phyloP scores from a whole-genome alignment of 2,113 vertebrate species.

The Notarius quadriscutis region DNA sequence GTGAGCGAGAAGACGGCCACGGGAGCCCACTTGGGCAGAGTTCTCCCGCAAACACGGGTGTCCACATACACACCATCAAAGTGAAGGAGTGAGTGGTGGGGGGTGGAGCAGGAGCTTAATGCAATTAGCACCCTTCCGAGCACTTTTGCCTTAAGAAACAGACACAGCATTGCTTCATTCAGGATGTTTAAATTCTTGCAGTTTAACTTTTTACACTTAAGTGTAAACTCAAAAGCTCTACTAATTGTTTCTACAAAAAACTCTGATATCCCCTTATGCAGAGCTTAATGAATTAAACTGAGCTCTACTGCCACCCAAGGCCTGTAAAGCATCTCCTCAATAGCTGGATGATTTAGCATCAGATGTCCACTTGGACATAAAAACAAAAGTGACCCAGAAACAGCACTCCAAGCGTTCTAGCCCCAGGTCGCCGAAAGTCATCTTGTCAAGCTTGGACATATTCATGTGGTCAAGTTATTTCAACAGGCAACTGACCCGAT shows the following conservation, averaged over 20 bases:
- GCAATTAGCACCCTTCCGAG: slow-evolving; percentile 78
- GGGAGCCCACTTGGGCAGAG: slow-evolving; percentile 57
- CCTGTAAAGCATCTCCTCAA: not conserved
- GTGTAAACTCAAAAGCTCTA: not conserved
- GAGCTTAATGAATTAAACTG: not conserved
- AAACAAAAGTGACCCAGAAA: not conserved
- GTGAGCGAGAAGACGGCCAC: slow-evolving; percentile 73
- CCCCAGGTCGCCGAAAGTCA: slow-evolving; percentile 11
- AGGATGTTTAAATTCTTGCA: slow-evolving; percentile 3
- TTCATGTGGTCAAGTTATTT: slow-evolving; percentile 69
- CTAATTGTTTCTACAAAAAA: not conserved
- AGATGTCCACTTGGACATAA: not conserved
- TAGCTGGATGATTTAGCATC: not conserved
- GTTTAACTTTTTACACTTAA: not conserved
- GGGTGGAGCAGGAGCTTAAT: slow-evolving; percentile 69
- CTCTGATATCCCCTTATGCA: slow-evolving; percentile 6
- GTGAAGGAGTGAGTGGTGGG: slow-evolving; percentile 55
- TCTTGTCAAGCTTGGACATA: slow-evolving; percentile 58
- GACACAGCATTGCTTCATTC: slow-evolving; percentile 66
- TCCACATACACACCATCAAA: slow-evolving; percentile 36
- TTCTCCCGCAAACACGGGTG: slow-evolving; percentile 34
- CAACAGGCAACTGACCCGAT: slow-evolving; percentile 47
- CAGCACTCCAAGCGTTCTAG: not conserved
- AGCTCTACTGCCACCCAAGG: not conserved
- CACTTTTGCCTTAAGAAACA: slow-evolving; percentile 78